Percentiles rank a stretch among this genome's conserved stretches.
These are phyloP conservation scores for Drosophila arizonae DNA, from an alignment of 1,140 invertebrate genomes.

Conservation along the genomic window DNA sequence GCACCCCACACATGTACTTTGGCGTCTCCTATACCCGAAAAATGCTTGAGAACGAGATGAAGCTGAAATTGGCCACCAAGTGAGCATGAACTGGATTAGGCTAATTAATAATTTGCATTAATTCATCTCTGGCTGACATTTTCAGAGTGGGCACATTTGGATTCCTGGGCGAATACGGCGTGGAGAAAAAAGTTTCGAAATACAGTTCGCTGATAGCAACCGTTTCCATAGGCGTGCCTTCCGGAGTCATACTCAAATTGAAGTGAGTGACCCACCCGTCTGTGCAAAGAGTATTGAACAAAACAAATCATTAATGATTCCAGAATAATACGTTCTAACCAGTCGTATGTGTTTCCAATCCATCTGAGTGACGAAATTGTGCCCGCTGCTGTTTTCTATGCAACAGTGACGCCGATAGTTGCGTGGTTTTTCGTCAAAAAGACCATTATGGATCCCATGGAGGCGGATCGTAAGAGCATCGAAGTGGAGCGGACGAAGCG, in stretches of 20 bases:
- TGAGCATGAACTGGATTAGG: slow-evolving; percentile 83
- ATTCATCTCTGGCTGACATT: slow-evolving; percentile 37
- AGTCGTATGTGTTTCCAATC: slow-evolving; percentile 95
- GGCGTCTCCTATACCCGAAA: slow-evolving; percentile 90
- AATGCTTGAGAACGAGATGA: slow-evolving; percentile 90
- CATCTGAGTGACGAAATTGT: slow-evolving; percentile 95
- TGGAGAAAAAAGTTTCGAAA: slow-evolving; percentile 95
- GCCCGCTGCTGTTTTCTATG: slow-evolving; percentile 95
- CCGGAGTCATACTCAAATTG: slow-evolving; percentile 93
- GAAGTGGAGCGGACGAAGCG: slow-evolving; percentile 90
- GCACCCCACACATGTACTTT: slow-evolving; percentile 91
- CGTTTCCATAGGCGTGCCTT: slow-evolving; percentile 91
- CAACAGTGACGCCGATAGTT: slow-evolving; percentile 92
- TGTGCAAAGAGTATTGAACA: neutral
- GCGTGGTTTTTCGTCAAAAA: slow-evolving; percentile 92
- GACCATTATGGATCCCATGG: slow-evolving; percentile 93
- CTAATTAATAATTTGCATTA: neutral
- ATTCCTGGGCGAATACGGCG: slow-evolving; percentile 93
- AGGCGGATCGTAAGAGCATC: slow-evolving; percentile 89
- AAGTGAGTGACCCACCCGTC: slow-evolving; percentile 86
- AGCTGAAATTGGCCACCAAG: slow-evolving; percentile 90
- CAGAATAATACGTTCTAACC: slow-evolving; percentile 92
- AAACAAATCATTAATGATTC: neutral
- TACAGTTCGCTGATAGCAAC: slow-evolving; percentile 94
- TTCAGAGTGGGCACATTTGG: slow-evolving; percentile 93